Evolutionary conservation across 2,888 invertebrate species (phyloP).

Genomic region (Tachina grossa): DNA sequence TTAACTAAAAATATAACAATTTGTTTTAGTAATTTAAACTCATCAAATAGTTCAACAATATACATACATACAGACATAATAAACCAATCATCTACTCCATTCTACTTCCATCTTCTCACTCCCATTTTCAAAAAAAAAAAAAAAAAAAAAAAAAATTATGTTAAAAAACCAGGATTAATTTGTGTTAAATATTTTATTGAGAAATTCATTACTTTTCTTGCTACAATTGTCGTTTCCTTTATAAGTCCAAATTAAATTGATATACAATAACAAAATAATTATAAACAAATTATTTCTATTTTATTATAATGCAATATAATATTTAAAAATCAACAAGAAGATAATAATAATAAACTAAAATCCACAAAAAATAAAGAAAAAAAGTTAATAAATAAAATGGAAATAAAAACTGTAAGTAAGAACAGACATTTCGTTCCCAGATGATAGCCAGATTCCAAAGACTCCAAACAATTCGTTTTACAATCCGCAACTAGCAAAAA

Average conservation of each 20-base stretch:
- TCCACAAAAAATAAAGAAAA: slow-evolving; percentile 15
- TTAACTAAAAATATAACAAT: slow-evolving; percentile 47
- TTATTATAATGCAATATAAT: slow-evolving; percentile 66
- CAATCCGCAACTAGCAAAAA: no score
- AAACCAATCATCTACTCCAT: slow-evolving; percentile 6
- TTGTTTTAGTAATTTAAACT: slow-evolving; percentile 31
- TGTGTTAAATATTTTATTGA: slow-evolving; percentile 23
- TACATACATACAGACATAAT: background rate
- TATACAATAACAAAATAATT: slow-evolving; percentile 36
- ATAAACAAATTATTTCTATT: slow-evolving; percentile 60
- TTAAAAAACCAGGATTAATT: slow-evolving; percentile 27
- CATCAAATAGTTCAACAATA: slow-evolving; percentile 7
- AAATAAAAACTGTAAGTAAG: slow-evolving; percentile 2
- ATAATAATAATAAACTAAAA: slow-evolving; percentile 51
- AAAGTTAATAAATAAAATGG: background rate
- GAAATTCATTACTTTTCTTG: slow-evolving; percentile 9
- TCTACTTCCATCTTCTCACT: background rate
- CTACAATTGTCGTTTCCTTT: slow-evolving; percentile 24
- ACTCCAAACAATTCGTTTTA: background rate
- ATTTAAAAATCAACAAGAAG: slow-evolving; percentile 48
- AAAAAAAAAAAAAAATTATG: background rate
- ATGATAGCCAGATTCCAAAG: background rate
- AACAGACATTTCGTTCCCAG: background rate
- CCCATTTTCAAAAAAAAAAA: background rate
- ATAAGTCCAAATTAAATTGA: slow-evolving; percentile 38